Conservation (phyloP, 30 jellyfish, hydroid and myxozoan genomes). For the Aurelia sp. region DNA sequence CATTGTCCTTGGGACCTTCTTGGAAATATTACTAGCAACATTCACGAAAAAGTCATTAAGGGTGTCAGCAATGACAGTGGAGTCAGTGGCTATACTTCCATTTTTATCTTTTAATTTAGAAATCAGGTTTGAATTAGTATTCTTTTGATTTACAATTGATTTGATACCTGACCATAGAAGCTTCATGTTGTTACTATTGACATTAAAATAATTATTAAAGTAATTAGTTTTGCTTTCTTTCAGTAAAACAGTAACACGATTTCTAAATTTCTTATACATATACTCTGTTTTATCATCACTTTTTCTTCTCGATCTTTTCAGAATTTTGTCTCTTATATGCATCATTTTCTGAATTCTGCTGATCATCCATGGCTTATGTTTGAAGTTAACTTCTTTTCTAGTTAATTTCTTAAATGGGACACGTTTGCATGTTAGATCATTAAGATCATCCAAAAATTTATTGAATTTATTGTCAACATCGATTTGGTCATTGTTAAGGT, state of each 20-base stretch:
- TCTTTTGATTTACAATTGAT: background rate
- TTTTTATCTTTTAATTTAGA: no score
- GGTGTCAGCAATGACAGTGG: background rate
- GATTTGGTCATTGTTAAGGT: background rate
- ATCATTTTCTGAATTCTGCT: no score
- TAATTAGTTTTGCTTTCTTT: conserved; percentile 36
- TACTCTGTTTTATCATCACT: no score
- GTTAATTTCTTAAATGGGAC: conserved; percentile 10
- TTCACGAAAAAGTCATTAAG: no score
- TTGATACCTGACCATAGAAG: no score
- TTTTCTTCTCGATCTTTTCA: no score
- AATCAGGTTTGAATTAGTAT: background rate
- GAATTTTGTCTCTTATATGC: conserved; percentile 22
- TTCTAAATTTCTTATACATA: conserved; percentile 1
- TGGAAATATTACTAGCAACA: no score
- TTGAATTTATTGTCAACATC: conserved; percentile 1
- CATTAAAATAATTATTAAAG: conserved; percentile 13
- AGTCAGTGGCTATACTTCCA: background rate
- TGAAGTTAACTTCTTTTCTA: conserved; percentile 19
- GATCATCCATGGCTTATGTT: conserved; percentile 36
- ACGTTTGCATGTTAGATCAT: no score
- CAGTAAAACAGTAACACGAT: conserved; percentile 30
- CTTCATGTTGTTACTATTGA: no score
- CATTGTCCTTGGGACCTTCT: no score
- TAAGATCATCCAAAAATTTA: no score